Base-by-base conservation (phyloP, 1,140 invertebrate genomes). In the Ceratina australensis region DNA sequence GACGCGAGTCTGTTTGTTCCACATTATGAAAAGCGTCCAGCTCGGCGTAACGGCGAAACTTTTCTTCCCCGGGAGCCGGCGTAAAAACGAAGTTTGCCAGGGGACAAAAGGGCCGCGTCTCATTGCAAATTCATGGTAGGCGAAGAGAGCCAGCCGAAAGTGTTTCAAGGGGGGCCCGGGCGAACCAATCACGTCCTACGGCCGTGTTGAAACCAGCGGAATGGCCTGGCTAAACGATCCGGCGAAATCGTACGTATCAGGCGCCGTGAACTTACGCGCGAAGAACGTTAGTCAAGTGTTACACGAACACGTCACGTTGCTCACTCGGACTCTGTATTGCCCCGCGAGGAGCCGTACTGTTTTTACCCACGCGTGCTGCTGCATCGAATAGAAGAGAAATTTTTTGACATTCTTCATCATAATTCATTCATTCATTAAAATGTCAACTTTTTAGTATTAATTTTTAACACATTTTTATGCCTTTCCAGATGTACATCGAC, bases 231-330 rank as follows among this genome's bases (percentile, higher is more conserved):
- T 73, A 82, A 86, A 78, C 76, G 72, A 60, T 77, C 24, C 76
- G 79, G 13, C 78, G 80, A 5, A 72, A 73, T 72, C 72, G 67
- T 54, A 76, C 57, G 82, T 66, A 71, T 80, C 68, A 75, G 71
- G 28, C 82, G 42, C 22, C 24, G 80, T 74, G 81, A 82, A 82
- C 80, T 80, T 33, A 52, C 74, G 65, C 74, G 50, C 54, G 72
- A 71, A 57, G 65, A 72, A 50, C 49, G 72, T 81, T 76, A 80
- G 65, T 81, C 65, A 69, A 83, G 68, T 81, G 77, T 72, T 83
- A 77, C 78, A 80, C 76, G 82, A 87, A 87, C 83, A 86, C 78
- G 82, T 84, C 83, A 83, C 74, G 80, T 73, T 72, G 72, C 75
- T 78, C 72, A 78, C 75, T 20, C 67, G 59, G n/a, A n/a, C n/a